Evolutionary conservation across 2,797 vertebrate genomes (phyloP).

Genomic region (Catostomus latipinnis): DNA sequence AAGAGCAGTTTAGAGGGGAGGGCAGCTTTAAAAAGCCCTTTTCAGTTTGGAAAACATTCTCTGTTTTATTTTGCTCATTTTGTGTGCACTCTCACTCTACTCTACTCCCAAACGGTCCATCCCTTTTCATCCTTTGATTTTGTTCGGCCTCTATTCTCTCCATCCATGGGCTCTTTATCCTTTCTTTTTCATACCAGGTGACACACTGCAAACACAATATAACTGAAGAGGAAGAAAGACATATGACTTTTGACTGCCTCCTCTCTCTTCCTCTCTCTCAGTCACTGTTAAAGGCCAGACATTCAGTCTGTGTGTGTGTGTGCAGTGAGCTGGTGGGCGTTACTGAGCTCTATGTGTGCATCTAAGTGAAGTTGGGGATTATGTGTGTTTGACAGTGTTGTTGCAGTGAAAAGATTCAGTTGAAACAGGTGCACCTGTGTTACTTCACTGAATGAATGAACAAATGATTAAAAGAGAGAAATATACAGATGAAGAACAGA

Average conservation of each 20-base stretch:
- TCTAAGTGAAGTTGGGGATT: conserved; percentile 20
- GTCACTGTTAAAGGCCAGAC: conserved; percentile 30
- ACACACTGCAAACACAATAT: conserved; percentile 52
- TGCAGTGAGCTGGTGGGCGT: conserved; percentile 47
- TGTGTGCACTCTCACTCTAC: conserved; percentile 21
- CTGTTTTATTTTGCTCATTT: conserved; percentile 40
- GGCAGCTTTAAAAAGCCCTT: conserved; percentile 37
- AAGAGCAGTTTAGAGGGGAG: conserved; percentile 44
- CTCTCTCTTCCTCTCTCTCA: conserved; percentile 40
- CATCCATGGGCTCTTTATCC: conserved; percentile 41
- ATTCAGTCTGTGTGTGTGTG: conserved; percentile 36
- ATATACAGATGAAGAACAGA: conserved; percentile 9
- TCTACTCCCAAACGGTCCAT: conserved; percentile 20
- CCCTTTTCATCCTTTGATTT: conserved; percentile 49
- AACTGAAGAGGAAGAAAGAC: conserved; percentile 36
- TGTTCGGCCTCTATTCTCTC: conserved; percentile 26
- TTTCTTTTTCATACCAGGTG: conserved; percentile 47
- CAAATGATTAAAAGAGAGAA: conserved; percentile 14
- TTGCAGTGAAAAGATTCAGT: conserved; percentile 39
- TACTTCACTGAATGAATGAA: conserved; percentile 39
- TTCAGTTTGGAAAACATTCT: conserved; percentile 37
- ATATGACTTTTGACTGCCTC: conserved; percentile 43
- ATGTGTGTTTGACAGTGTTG: conserved; percentile 41
- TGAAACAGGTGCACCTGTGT: conserved; percentile 58
- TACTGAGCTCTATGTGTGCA: conserved; percentile 23